Percentiles rank a stretch among this genome's conserved stretches.
Evolutionary conservation across 2,797 vertebrate genomes (phyloP).

Genomic region (Semotilus atromaculatus): DNA sequence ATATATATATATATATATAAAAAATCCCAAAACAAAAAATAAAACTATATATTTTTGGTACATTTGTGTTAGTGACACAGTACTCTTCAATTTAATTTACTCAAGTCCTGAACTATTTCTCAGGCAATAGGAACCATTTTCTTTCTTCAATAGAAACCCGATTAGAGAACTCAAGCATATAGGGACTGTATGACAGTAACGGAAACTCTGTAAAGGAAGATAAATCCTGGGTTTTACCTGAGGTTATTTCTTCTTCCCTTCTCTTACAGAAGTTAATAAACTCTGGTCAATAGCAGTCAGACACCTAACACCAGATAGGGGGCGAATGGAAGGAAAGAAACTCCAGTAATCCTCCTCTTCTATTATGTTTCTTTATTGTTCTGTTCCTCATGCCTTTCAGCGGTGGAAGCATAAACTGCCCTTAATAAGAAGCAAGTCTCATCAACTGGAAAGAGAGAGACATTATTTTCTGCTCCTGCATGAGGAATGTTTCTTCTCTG

Average conservation of each 20-base stretch:
- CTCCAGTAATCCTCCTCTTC: constrained; percentile 60
- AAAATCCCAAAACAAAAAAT: background rate
- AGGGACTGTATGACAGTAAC: constrained; percentile 26
- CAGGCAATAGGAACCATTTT: constrained; percentile 1
- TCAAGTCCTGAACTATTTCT: background rate
- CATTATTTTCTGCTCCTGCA: constrained; percentile 48
- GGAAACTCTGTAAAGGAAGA: constrained; percentile 31
- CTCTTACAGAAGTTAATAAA: constrained; percentile 56
- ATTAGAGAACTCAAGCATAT: constrained; percentile 8
- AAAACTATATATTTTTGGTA: background rate
- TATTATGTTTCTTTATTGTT: constrained; percentile 64
- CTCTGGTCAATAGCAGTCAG: constrained; percentile 51
- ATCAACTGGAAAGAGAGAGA: constrained; percentile 56
- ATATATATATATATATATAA: background rate
- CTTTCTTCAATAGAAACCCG: background rate
- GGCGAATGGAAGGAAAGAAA: constrained; percentile 35
- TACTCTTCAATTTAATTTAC: constrained; percentile 7
- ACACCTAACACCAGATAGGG: constrained; percentile 10
- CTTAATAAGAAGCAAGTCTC: constrained; percentile 66
- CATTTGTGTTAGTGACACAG: background rate
- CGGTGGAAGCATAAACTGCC: constrained; percentile 59
- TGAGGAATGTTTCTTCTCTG: constrained; percentile 60
- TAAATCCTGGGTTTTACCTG: constrained; percentile 41
- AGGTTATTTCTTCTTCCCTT: constrained; percentile 42
- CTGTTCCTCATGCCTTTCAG: constrained; percentile 46